Evolutionary conservation across 2,888 invertebrate species (phyloP).

Genomic region (Stenotaenia linearis): DNA sequence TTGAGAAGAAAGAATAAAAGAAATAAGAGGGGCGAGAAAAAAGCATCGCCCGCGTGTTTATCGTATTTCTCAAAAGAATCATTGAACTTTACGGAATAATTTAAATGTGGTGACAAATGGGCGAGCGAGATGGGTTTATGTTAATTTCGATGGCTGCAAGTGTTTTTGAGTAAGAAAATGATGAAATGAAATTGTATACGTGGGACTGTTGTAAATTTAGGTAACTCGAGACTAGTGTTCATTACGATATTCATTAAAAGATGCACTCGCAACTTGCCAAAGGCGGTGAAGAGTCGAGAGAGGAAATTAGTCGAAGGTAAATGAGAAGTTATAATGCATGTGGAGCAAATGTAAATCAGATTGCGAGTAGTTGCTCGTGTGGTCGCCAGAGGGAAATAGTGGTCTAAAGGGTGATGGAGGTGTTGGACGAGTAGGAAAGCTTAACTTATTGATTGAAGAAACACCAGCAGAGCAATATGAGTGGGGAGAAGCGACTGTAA

Average conservation of each 20-base stretch:
- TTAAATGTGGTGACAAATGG: background rate
- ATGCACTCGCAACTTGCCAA: background rate
- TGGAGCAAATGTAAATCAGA: slow-evolving; percentile 4
- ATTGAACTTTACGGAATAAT: background rate
- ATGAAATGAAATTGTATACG: background rate
- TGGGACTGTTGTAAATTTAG: background rate
- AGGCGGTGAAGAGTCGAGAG: background rate
- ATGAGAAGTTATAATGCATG: slow-evolving; percentile 9
- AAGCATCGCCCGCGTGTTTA: background rate
- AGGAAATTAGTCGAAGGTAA: background rate
- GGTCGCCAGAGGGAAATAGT: background rate
- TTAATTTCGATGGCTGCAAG: background rate
- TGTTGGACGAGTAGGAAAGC: background rate
- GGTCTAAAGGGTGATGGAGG: background rate
- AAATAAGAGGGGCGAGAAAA: background rate
- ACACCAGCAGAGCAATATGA: background rate
- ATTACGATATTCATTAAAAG: slow-evolving; percentile 9
- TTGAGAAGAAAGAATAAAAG: background rate
- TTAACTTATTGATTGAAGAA: background rate
- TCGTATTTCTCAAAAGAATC: background rate
- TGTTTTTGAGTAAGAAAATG: background rate
- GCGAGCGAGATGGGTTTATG: background rate
- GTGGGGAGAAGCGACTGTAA: background rate
- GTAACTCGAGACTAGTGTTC: background rate
- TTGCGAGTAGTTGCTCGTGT: background rate